Percentiles rank a stretch among this genome's conserved stretches.
Evolutionary conservation across 2,888 invertebrate species (phyloP).

Genomic region (Incurvaria masculella): DNA sequence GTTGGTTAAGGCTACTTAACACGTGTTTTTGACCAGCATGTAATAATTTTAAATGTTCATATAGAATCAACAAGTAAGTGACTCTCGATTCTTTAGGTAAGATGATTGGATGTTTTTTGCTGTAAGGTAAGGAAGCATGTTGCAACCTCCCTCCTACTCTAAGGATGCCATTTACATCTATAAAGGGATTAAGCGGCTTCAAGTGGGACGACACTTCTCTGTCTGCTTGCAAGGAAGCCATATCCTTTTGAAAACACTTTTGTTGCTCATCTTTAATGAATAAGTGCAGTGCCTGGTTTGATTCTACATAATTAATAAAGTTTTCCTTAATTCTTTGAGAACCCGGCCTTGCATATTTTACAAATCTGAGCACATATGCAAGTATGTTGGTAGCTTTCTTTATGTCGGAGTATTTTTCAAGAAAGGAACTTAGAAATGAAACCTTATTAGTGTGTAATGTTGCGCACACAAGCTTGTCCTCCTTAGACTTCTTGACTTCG

Average conservation of each 20-base stretch:
- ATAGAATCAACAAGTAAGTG: background rate
- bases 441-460: too few relatives aligned
- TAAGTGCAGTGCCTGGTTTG: background rate
- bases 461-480: too few relatives aligned
- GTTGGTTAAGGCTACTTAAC: background rate
- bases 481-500: too few relatives aligned
- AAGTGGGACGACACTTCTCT: background rate
- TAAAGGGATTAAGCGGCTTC: background rate
- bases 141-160: constrained; percentile 3
- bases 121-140: constrained; percentile 1
- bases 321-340: background rate
- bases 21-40: background rate
- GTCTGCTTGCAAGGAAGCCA: background rate
- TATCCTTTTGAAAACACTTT: background rate
- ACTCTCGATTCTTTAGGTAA: constrained; percentile 5
- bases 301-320: background rate
- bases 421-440: too few relatives aligned
- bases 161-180: background rate
- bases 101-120: constrained; percentile 4
- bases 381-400: too few relatives aligned
- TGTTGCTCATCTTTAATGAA: background rate
- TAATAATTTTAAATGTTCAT: background rate
- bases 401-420: too few relatives aligned
- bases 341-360: background rate
- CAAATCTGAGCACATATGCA: background rate